Evolutionary conservation across 2,113 vertebrate species (phyloP), one percentile per base, ranked within the genome.

Genomic region (Dolichotis patagonum): DNA sequence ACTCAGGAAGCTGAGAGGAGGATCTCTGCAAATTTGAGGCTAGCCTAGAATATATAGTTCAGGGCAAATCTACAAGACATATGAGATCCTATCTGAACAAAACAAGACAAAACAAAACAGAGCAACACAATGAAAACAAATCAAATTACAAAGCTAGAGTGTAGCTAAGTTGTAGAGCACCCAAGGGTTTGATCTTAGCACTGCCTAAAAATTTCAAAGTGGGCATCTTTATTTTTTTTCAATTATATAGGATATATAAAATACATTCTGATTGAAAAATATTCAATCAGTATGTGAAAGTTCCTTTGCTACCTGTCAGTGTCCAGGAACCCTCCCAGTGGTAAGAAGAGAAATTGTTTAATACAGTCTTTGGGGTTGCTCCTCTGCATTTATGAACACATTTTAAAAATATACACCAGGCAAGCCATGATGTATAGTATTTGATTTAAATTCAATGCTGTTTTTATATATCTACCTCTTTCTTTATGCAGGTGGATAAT

Each of bases 401-500:
- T 26, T 24, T 75, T 5, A 75, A 24, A 73, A 24, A 73, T 41
- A 9, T 54, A 75, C 65, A 62, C 56, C 82, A 75, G 75, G 63
- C n/a, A 71, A 24, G 19, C 3, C 19, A 3, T 92, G 54, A 54
- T 58, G 2, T 85, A 49, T 28, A 12, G 32, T 65, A 26, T 83
- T 93, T 83, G 28, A 49, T 41, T 93, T 87, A 63, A n/a, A 82
- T n/a, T 86, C 26, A 60, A 32, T 82, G 73, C 49, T 96, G 19
- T 92, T 89, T 28, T 85, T 38, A 81, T 52, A 52, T 80, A 52
- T 80, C 58, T 46, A 63, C 32, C 22, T 77, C 35, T 75, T 85
- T 85, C 22, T 80, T 89, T 86, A 60, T 30, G 35, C 19, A 67
- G 20, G 26, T 58, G 43, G 63, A 41, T 65, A 80, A 30, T 56